Evolutionary conservation across 2,113 vertebrate species (phyloP).

Genomic region (Sclerurus mexicanus): DNA sequence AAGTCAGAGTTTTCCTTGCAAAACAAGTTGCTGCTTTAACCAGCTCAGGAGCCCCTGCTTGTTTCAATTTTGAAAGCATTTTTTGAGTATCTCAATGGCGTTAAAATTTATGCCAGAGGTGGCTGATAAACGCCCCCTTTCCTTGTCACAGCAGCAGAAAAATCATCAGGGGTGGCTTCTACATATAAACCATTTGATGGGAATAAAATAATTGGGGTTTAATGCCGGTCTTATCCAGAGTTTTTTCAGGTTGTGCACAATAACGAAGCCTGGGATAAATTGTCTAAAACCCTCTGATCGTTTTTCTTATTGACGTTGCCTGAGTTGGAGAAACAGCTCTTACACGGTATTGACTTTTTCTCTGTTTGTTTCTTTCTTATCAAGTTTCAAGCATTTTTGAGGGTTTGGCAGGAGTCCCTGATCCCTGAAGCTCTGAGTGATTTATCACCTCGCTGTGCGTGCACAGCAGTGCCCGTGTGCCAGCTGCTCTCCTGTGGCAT

Average conservation of each 20-base stretch:
- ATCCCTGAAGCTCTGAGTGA: slow-evolving; percentile 31
- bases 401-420: slow-evolving; percentile 55
- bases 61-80: not conserved
- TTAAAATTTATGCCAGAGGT: not conserved
- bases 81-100: not conserved
- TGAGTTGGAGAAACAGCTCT: not conserved
- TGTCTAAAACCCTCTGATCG: not conserved
- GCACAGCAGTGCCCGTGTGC: not conserved
- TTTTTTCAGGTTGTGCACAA: not conserved
- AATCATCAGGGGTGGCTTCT: not conserved
- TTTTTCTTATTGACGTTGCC: not conserved
- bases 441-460: slow-evolving; percentile 17
- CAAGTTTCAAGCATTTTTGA: slow-evolving; percentile 54
- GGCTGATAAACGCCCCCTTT: not conserved
- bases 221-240: not conserved
- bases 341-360: not conserved
- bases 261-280: not conserved
- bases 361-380: slow-evolving; percentile 54
- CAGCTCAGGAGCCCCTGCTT: not conserved
- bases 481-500: slow-evolving; percentile 12
- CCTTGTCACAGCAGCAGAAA: not conserved
- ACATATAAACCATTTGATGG: not conserved
- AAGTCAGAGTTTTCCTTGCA: not conserved
- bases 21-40: not conserved
- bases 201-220: not conserved